Base-by-base conservation (phyloP, 2,797 vertebrate genomes). In the Delichon dasypus region DNA sequence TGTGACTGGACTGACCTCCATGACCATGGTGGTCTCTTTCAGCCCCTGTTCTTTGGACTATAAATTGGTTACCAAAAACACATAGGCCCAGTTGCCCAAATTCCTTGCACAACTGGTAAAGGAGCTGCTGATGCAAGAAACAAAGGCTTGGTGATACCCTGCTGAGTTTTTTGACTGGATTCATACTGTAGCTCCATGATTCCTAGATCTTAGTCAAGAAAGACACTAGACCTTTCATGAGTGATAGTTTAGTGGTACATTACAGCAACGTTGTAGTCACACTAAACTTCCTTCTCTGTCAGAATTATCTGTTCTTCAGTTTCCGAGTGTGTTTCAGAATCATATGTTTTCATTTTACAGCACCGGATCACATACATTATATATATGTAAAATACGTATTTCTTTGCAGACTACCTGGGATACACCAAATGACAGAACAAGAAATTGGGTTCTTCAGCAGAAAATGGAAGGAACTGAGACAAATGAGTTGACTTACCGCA, bases 401-500 rank as follows among this genome's bases (percentile, higher is more conserved):
- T 85, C 12, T 91, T 16, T 96, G 32, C 85, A 97, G 97, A 94
- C 77, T 70, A 61, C 92, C 29, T 97, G 95, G 97, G 96, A 95
- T 81, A 93, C 95, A 38, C 91, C 97, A 70, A 96, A 91, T 18
- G 98, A 98, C 58, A 97, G 98, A 93, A 98, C 98, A 85, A 98
- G 98, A 94, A 98, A 98, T 88, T 98, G 98, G 98, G 97, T 98
- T 95, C 97, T 98, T 78, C 98, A 98, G 92, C 98, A 99, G 95
- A 98, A 98, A 98, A 96, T 97, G 29, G 97, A 97, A 88, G 97
- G 97, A 74, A 72, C 65, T 3, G 95, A 96, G 65, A 87, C 94
- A 10, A 97, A 96, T 58, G 96, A 97, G 64, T 93, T 98, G 54
- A 87, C 79, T 62, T 62, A 90, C 4, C 90, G 73, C 30, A 93